A percentile compares a stretch with the other conserved stretches of the same genome.
Evolutionary conservation across 1,140 invertebrate species (phyloP).

Genomic region (Zophobas morio): DNA sequence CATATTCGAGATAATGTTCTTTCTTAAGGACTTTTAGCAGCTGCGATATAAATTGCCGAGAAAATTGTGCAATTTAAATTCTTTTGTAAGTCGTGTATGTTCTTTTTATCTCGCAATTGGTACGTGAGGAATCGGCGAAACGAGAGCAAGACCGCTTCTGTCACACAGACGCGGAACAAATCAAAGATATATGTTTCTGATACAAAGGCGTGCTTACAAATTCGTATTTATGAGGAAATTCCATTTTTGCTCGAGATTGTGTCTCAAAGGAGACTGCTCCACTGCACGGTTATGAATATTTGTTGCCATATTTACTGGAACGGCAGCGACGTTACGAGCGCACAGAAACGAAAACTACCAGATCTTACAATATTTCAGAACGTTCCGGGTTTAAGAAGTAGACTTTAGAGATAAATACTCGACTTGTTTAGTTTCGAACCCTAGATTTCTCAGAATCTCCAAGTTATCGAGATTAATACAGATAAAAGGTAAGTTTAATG

Average conservation of each 20-base stretch:
- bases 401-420: too few species aligned
- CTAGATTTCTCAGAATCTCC: too few species aligned
- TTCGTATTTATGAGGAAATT: slow-evolving; percentile 8
- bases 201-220: slow-evolving; percentile 3
- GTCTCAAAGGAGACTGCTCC: neutral
- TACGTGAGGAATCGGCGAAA: slow-evolving; percentile 16
- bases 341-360: too few species aligned
- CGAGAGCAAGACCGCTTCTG: neutral
- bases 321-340: too few species aligned
- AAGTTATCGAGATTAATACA: too few species aligned
- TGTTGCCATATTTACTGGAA: too few species aligned
- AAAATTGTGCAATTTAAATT: slow-evolving; percentile 48
- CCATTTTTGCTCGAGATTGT: slow-evolving; percentile 6
- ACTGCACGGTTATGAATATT: too few species aligned
- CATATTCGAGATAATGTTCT: slow-evolving; percentile 46
- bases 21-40: slow-evolving; percentile 46
- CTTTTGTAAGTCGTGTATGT: slow-evolving; percentile 38
- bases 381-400: too few species aligned
- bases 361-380: too few species aligned
- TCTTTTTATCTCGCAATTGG: slow-evolving; percentile 17
- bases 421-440: too few species aligned
- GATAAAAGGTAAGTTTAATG: too few species aligned
- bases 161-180: slow-evolving; percentile 9
- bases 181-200: slow-evolving; percentile 17
- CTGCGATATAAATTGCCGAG: slow-evolving; percentile 39